Evolutionary conservation across 2,113 vertebrate genomes (phyloP).

Genomic region (Hypanus sabinus): DNA sequence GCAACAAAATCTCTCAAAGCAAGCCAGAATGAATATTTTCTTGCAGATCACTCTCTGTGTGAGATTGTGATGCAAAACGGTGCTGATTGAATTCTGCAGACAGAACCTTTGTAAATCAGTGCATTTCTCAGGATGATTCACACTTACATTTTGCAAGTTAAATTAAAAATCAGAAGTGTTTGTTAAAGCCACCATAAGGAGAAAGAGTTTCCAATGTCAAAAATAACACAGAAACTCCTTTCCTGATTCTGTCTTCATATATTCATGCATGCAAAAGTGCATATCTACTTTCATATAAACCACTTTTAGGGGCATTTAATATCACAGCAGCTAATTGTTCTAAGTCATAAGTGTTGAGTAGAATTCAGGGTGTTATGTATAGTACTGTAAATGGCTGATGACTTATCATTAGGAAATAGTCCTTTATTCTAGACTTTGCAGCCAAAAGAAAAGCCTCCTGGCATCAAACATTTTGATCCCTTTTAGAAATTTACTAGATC

Average conservation of each 20-base stretch:
- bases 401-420: too few relatives aligned
- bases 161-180: constrained; percentile 11
- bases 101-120: background rate
- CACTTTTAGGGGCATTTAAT: background rate
- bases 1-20: background rate
- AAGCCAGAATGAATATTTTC: constrained; percentile 4
- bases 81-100: constrained; percentile 17
- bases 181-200: background rate
- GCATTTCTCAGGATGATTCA: constrained; percentile 14
- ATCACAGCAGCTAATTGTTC: background rate
- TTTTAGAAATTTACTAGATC: too few relatives aligned
- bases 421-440: too few relatives aligned
- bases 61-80: background rate
- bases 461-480: too few relatives aligned
- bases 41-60: background rate
- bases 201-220: background rate
- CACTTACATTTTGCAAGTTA: constrained; percentile 16
- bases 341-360: background rate
- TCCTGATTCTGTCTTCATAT: background rate
- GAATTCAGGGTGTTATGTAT: background rate
- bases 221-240: background rate
- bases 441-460: too few relatives aligned
- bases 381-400: background rate
- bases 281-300: background rate
- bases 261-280: background rate